Evolutionary conservation across 2,113 vertebrate genomes (phyloP), one percentile per base, ranked within the genome.

Genomic region (rabbit (Oryctolagus cuniculus)): DNA sequence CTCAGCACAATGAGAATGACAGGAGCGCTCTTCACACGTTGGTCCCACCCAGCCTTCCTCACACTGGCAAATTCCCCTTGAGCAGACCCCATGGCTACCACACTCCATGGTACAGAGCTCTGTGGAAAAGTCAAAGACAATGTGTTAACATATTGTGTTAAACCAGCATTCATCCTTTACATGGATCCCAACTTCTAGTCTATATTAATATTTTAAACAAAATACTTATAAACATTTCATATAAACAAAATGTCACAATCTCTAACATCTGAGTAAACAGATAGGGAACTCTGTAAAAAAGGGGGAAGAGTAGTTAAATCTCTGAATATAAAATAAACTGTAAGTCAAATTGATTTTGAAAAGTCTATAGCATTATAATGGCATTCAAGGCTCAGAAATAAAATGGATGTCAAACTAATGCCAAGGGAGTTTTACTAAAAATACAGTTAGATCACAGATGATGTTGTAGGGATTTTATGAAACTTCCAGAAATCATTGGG

Each of bases 91-190:
- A 0, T 99, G 99, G 98, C 98, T 99, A 95, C 99, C 99, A 87
- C 99, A 99, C 95, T 99, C 99, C 98, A 99, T 98, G 5, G 99
- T 98, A 95, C 99, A 99, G 31, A 99, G 98, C 97, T 99, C 99
- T 99, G 93, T 82, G 31, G 0, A 9, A 70, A 64, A 69, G 85
- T 77, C 74, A 88, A 96, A 67, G 90, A 85, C 69, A 0, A 79
- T 27, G 63, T 0, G 4, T 31, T 69, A 91, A 69, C 24, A 69
- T 58, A 69, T 78, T 89, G 90, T 82, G 70, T 91, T 94, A 89
- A 89, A 58, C 10, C 29, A 72, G 19, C 81, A 83, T 61, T 10
- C 51, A 67, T 44, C 94, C 25, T 61, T 94, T 94, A 58, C 55
- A 17, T 58, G 11, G 15, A 16, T 19, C 55, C 55, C 55, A 4